Base-by-base conservation (phyloP, 2,797 vertebrate species). In the Anguilla pacifica region DNA sequence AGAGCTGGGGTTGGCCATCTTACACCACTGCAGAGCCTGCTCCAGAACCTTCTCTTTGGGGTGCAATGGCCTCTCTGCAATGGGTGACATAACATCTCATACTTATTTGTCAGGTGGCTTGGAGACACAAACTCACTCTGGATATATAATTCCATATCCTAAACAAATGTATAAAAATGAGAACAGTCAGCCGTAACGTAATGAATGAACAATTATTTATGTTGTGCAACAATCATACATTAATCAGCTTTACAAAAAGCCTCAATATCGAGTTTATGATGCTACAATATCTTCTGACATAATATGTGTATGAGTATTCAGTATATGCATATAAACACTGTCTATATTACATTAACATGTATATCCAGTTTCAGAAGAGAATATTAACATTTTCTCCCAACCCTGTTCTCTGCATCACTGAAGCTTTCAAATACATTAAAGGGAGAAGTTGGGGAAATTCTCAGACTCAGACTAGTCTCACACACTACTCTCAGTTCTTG, bases 31-130 rank as follows among this genome's bases (percentile, higher is more conserved):
- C 87, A 99, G 89, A 1, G 98, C 98, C 93, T 99, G 98, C 88
- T 99, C 98, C 91, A 99, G 93, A 51, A 99, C 98, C 83, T 97
- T 98, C 94, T 99, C 98, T 91, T 99, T 99, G 85, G 98, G 98
- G 88, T 99, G 98, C 83, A 99, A 90, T 0, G 98, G 98, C 15
- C 98, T 93, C 91, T 99, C 98, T 99, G 93, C 19, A 31, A 57
- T 81, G 83, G 83, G 6, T 49, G 67, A 85, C 25, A 85, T 25
- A 51, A 79, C 11, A 79, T 39, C 25, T 67, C 61, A 28, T 25
- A n/a, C 25, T n/a, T n/a, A 25, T 25, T n/a, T 31, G 11, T 35
- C n/a, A 72, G n/a, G n/a, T 72, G 22, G 64, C 64, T n/a, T n/a
- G 25, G 28, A 72, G 61, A 72, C 6, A 35, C 28, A 72, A 31